Conservation (phyloP, 1,140 invertebrate genomes). For the Halyomorpha halys region DNA sequence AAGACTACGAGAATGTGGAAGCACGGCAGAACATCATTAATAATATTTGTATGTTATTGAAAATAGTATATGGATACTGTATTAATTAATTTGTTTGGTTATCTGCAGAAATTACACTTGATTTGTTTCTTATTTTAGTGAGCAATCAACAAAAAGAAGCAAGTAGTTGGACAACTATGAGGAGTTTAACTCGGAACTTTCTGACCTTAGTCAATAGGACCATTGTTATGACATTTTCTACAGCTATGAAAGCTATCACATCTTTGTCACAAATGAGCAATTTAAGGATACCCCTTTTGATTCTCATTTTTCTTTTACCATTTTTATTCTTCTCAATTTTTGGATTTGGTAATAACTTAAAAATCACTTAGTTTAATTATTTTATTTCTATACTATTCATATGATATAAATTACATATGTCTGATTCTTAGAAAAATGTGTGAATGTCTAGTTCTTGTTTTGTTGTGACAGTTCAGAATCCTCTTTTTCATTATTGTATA, state of each 20-base stretch:
- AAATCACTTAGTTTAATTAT: background rate
- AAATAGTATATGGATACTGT: too few species aligned
- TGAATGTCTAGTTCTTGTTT: too few species aligned
- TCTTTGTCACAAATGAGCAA: too few species aligned
- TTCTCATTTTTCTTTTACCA: background rate
- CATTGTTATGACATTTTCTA: background rate
- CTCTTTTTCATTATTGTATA: too few species aligned
- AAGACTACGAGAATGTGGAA: background rate
- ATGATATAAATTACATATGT: too few species aligned
- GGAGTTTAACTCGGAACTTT: background rate
- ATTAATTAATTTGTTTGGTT: too few species aligned
- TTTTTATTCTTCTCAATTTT: background rate
- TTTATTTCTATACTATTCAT: too few species aligned
- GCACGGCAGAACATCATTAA: slow-evolving; percentile 3
- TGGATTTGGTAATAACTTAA: slow-evolving; percentile 1
- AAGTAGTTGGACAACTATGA: background rate
- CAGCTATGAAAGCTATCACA: background rate
- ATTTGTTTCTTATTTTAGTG: too few species aligned
- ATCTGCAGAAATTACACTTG: too few species aligned
- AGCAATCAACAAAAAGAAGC: too few species aligned
- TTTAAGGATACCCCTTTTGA: background rate
- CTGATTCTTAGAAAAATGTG: too few species aligned
- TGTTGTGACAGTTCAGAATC: too few species aligned
- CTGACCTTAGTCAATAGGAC: background rate
- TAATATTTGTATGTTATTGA: background rate